These are phyloP conservation scores for Eilema depressum DNA, from an alignment of 2,888 invertebrate genomes.

Conservation along the genomic window DNA sequence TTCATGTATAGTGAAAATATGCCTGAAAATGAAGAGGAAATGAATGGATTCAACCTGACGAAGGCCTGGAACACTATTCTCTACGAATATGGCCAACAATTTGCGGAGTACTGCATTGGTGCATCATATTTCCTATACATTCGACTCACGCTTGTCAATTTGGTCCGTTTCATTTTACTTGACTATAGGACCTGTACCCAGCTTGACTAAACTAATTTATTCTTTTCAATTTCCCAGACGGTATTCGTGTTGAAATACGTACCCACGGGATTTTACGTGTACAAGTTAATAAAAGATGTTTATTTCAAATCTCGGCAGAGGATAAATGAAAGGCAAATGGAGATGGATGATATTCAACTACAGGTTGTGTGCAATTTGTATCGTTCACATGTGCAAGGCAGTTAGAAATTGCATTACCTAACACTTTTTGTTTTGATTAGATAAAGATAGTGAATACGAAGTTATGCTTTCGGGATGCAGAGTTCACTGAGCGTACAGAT, in stretches of 20 bases:
- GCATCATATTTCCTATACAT: slow-evolving; percentile 61
- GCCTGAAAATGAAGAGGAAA: slow-evolving; percentile 29
- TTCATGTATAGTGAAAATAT: slow-evolving; percentile 40
- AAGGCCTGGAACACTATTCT: slow-evolving; percentile 52
- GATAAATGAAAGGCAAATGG: slow-evolving; percentile 65
- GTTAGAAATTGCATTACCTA: slow-evolving; percentile 5
- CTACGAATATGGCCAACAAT: slow-evolving; percentile 61
- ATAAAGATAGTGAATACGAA: slow-evolving; percentile 76
- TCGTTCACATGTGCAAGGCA: background rate
- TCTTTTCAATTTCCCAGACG: slow-evolving; percentile 52
- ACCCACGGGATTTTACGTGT: slow-evolving; percentile 70
- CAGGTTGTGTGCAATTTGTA: slow-evolving; percentile 64
- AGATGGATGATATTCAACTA: slow-evolving; percentile 74
- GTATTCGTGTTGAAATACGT: slow-evolving; percentile 72
- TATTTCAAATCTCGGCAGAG: slow-evolving; percentile 67
- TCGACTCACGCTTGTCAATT: slow-evolving; percentile 64
- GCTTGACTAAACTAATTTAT: background rate
- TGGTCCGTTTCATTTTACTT: slow-evolving; percentile 58
- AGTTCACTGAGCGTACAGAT: slow-evolving; percentile 67
- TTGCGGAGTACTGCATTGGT: slow-evolving; percentile 61
- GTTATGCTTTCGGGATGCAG: slow-evolving; percentile 69
- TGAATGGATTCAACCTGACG: slow-evolving; percentile 24
- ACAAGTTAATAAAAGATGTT: slow-evolving; percentile 66
- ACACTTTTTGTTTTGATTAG: slow-evolving; percentile 48
- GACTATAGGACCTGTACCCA: background rate